Conservation (phyloP, 2,113 vertebrate genomes). For the Sapajus apella region DNA sequence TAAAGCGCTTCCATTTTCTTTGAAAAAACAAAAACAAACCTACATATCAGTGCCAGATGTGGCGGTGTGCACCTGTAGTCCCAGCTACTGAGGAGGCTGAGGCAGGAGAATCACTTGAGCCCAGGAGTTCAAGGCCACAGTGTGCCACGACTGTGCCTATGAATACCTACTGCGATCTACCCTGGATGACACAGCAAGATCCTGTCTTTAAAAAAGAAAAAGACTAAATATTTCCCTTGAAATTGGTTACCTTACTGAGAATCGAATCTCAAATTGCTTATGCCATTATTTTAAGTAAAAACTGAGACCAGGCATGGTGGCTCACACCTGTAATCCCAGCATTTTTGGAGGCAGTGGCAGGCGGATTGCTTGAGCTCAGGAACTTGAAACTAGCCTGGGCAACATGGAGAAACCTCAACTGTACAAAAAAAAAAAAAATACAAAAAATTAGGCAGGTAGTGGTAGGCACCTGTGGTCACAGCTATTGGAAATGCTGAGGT, state of each 20-base stretch:
- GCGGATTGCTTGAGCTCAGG: not conserved
- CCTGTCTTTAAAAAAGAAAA: not conserved
- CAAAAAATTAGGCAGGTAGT: not conserved
- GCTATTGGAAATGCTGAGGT: not conserved
- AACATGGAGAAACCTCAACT: not conserved
- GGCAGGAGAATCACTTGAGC: not conserved
- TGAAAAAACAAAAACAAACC: not conserved
- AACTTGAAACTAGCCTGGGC: not conserved
- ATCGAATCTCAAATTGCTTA: not conserved
- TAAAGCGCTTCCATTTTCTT: not conserved
- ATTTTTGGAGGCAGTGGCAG: not conserved
- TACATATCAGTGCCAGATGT: not conserved
- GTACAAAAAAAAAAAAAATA: not conserved
- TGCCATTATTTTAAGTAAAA: not conserved
- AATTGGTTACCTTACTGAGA: not conserved
- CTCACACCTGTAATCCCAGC: not conserved
- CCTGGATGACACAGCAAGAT: not conserved
- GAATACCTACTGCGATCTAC: not conserved
- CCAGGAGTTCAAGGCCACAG: not conserved
- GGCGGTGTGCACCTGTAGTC: not conserved
- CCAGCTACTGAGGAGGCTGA: not conserved
- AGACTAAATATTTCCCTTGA: constrained; percentile 2
- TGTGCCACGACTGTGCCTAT: not conserved
- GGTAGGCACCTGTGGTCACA: not conserved
- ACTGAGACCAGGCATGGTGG: not conserved